These are phyloP conservation scores for Hyles vespertilio DNA, from an alignment of 1,140 invertebrate genomes.

Conservation along the genomic window DNA sequence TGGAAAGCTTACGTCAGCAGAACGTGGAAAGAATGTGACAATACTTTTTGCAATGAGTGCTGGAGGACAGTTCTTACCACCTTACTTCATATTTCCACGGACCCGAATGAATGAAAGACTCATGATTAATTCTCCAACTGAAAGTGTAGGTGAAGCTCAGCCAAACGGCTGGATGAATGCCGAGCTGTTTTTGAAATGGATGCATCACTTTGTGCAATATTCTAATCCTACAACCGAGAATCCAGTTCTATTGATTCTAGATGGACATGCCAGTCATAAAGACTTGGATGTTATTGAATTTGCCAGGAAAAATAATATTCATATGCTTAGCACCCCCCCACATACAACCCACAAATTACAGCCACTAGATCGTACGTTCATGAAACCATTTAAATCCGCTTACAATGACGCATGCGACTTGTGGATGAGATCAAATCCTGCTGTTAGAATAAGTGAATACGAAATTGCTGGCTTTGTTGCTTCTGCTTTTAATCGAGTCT, in stretches of 20 bases:
- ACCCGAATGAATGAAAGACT: conserved; percentile 34
- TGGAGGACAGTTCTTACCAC: conserved; percentile 45
- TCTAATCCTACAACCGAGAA: conserved; percentile 1
- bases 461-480: too few relatives aligned
- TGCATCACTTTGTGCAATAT: conserved; percentile 34
- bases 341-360: conserved; percentile 25
- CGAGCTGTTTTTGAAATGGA: conserved; percentile 42
- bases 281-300: conserved; percentile 18
- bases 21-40: conserved; percentile 46
- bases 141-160: conserved; percentile 31
- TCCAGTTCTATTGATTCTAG: conserved; percentile 10
- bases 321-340: conserved; percentile 16
- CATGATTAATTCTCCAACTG: conserved; percentile 36
- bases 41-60: conserved; percentile 39
- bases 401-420: conserved; percentile 48
- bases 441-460: too few relatives aligned
- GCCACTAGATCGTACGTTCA: conserved; percentile 32
- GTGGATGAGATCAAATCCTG: too few relatives aligned
- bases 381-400: conserved; percentile 53
- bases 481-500: too few relatives aligned
- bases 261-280: conserved; percentile 34
- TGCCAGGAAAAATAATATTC: conserved; percentile 22
- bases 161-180: conserved; percentile 50
- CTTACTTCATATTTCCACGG: conserved; percentile 57
- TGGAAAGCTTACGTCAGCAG: conserved; percentile 41